Evolutionary conservation across 2,113 vertebrate genomes (phyloP).

Genomic region (Sinocyclocheilus grahami): DNA sequence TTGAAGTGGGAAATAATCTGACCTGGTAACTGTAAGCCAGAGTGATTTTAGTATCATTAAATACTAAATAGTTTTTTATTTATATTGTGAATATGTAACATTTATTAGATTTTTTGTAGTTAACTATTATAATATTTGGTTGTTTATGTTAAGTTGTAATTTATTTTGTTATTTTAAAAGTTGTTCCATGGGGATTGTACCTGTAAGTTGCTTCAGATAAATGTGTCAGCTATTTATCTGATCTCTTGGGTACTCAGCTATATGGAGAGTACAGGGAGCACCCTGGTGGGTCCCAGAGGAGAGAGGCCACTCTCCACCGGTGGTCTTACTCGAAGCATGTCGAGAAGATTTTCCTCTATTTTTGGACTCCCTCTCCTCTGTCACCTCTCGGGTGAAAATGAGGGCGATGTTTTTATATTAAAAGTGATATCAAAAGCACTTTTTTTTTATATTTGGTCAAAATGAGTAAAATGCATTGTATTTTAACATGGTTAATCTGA

Average conservation of each 20-base stretch:
- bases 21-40: background rate
- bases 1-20: background rate
- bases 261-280: slow-evolving; percentile 87
- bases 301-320: slow-evolving; percentile 76
- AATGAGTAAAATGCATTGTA: background rate
- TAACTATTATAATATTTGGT: too few species aligned
- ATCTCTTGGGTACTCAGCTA: slow-evolving; percentile 67
- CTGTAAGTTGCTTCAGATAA: background rate
- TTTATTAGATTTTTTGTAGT: too few species aligned
- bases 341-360: slow-evolving; percentile 44
- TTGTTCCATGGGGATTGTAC: too few species aligned
- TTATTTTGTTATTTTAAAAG: too few species aligned
- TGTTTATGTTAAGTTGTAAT: too few species aligned
- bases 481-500: background rate
- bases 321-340: slow-evolving; percentile 38
- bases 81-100: too few species aligned
- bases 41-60: background rate
- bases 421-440: background rate
- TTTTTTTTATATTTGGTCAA: background rate
- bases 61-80: too few species aligned
- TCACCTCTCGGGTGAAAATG: slow-evolving; percentile 11
- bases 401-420: background rate
- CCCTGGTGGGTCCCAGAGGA: slow-evolving; percentile 72
- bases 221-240: background rate
- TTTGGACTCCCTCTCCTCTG: slow-evolving; percentile 15